These are phyloP conservation scores for Drosophila gunungcola DNA, from an alignment of 1,140 invertebrate genomes.

Conservation along the genomic window DNA sequence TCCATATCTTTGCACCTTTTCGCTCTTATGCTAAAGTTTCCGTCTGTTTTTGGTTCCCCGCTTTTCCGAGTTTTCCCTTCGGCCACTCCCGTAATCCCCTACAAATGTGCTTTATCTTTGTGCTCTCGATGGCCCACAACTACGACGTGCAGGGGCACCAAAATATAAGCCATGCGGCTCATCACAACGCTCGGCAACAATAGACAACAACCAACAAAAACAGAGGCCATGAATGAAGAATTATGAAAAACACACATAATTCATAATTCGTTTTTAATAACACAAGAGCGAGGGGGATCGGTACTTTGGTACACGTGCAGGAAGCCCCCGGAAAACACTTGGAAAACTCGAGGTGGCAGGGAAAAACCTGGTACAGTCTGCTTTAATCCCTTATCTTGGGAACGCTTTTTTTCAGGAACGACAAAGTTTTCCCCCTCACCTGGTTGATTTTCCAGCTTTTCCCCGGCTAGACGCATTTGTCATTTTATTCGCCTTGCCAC, in stretches of 20 bases:
- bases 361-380: slow-evolving; percentile 20
- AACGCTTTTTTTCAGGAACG: neutral
- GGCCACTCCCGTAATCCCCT: slow-evolving; percentile 49
- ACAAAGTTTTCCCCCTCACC: slow-evolving; percentile 5
- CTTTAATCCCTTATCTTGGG: slow-evolving; percentile 51
- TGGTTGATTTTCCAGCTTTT: slow-evolving; percentile 3
- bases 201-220: slow-evolving; percentile 28
- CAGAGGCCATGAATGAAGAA: slow-evolving; percentile 32
- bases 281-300: slow-evolving; percentile 23
- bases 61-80: slow-evolving; percentile 2
- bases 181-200: slow-evolving; percentile 41
- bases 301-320: slow-evolving; percentile 43
- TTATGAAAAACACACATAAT: slow-evolving; percentile 75
- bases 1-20: slow-evolving; percentile 34
- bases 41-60: slow-evolving; percentile 29
- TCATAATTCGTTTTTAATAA: slow-evolving; percentile 83
- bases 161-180: slow-evolving; percentile 45
- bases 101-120: slow-evolving; percentile 73
- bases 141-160: slow-evolving; percentile 21
- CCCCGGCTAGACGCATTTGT: slow-evolving; percentile 76
- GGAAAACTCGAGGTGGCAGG: slow-evolving; percentile 14
- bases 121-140: slow-evolving; percentile 52
- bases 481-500: slow-evolving; percentile 51
- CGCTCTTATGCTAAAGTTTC: slow-evolving; percentile 28
- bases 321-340: slow-evolving; percentile 18